phyloP scores from a whole-genome alignment of 1,140 invertebrate species.

The Anthonomus grandis region DNA sequence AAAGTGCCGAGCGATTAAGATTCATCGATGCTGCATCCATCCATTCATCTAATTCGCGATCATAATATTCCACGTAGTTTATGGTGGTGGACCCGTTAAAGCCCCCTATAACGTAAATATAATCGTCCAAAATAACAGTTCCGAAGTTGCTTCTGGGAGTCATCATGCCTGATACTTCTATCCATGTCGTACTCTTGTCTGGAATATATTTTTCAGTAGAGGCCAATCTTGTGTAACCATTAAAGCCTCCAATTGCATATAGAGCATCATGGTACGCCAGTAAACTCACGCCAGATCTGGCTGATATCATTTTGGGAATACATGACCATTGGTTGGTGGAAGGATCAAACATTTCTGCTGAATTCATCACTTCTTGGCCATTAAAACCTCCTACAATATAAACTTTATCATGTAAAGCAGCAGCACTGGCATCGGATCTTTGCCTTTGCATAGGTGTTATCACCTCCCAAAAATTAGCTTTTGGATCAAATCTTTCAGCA shows the following conservation, averaged over 20 bases:
- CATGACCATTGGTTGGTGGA: slow-evolving; percentile 68
- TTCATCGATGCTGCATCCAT: slow-evolving; percentile 66
- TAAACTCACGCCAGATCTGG: slow-evolving; percentile 66
- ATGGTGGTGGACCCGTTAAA: slow-evolving; percentile 67
- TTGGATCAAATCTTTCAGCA: slow-evolving; percentile 68
- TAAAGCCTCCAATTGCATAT: slow-evolving; percentile 69
- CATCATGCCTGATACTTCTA: slow-evolving; percentile 67
- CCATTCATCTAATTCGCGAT: slow-evolving; percentile 66
- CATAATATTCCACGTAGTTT: slow-evolving; percentile 69
- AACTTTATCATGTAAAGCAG: slow-evolving; percentile 59
- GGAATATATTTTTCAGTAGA: slow-evolving; percentile 48
- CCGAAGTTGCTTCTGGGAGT: slow-evolving; percentile 75
- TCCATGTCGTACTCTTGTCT: slow-evolving; percentile 44
- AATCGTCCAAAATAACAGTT: slow-evolving; percentile 62
- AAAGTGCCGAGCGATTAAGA: slow-evolving; percentile 63
- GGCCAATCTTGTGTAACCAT: slow-evolving; percentile 59
- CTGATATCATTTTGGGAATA: slow-evolving; percentile 66
- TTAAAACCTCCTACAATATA: slow-evolving; percentile 76
- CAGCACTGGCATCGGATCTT: slow-evolving; percentile 75
- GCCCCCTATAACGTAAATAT: slow-evolving; percentile 70
- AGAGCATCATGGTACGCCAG: slow-evolving; percentile 59
- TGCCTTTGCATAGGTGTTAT: slow-evolving; percentile 76
- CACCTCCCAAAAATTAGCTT: slow-evolving; percentile 76
- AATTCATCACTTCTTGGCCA: slow-evolving; percentile 63
- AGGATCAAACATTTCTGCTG: slow-evolving; percentile 63